phyloP scores from a whole-genome alignment of 2,113 vertebrate species.

The Arvicanthis niloticus region DNA sequence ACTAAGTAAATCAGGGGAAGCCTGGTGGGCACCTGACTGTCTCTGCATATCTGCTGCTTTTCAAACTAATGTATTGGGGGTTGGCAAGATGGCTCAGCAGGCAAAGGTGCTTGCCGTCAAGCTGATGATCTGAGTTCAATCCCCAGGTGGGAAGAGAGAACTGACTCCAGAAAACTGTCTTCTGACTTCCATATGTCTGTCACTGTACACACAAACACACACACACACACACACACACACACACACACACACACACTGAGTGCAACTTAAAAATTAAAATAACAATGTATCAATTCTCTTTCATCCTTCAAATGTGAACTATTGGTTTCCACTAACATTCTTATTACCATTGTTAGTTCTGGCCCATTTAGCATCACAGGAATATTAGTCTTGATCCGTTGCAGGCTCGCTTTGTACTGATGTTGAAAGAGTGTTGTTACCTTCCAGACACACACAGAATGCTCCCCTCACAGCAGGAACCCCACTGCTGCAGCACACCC shows the following conservation, averaged over 20 bases:
- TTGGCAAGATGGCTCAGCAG: not conserved
- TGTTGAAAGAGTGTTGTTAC: not conserved
- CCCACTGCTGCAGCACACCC: not conserved
- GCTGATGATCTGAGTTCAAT: not conserved
- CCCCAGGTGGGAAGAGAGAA: not conserved
- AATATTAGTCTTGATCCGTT: not conserved
- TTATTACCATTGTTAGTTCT: not conserved
- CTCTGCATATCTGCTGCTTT: not conserved
- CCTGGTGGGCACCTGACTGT: too few relatives aligned
- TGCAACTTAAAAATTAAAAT: not conserved
- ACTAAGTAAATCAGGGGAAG: not conserved
- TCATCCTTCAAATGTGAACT: not conserved
- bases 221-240: not conserved
- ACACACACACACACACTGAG: not conserved
- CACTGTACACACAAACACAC: not conserved
- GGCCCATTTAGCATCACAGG: not conserved
- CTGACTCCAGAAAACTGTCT: not conserved
- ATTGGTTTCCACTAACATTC: not conserved
- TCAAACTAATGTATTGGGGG: not conserved
- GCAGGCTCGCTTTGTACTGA: not conserved
- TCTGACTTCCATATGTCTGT: not conserved
- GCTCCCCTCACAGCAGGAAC: not conserved
- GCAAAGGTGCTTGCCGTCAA: not conserved
- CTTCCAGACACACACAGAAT: not conserved
- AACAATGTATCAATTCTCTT: not conserved